These are phyloP conservation scores for Triplophysa tibetana DNA, from an alignment of 2,113 vertebrate species.

Conservation along the genomic window DNA sequence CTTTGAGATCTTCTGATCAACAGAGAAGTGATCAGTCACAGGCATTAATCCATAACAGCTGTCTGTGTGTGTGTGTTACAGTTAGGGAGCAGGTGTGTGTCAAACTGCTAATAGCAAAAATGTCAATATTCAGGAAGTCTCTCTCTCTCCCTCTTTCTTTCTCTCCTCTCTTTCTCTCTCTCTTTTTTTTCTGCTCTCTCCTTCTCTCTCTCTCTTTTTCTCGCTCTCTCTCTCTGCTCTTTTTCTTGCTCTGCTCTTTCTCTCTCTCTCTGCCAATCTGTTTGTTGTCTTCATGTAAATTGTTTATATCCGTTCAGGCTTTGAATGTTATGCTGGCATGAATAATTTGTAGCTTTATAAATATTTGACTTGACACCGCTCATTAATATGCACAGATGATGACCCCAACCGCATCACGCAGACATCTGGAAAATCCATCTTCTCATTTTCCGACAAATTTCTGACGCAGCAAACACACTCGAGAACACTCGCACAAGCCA, in stretches of 20 bases:
- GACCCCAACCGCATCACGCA: slow-evolving; percentile 27
- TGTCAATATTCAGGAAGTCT: slow-evolving; percentile 62
- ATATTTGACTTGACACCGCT: slow-evolving; percentile 76
- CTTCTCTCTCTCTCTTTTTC: slow-evolving; percentile 46
- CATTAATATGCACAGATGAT: slow-evolving; percentile 74
- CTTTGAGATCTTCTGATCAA: slow-evolving; percentile 30
- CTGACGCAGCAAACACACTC: slow-evolving; percentile 13
- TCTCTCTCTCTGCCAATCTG: slow-evolving; percentile 60
- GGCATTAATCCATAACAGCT: slow-evolving; percentile 70
- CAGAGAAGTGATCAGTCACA: slow-evolving; percentile 21
- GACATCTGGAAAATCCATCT: slow-evolving; percentile 28
- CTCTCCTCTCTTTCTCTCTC: neutral
- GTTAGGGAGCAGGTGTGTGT: slow-evolving; percentile 76
- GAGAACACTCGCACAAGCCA: neutral
- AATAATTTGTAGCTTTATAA: slow-evolving; percentile 80
- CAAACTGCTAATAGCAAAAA: slow-evolving; percentile 73
- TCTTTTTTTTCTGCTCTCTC: too few relatives aligned
- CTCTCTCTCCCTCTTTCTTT: neutral
- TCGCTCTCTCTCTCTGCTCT: neutral
- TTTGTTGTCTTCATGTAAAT: slow-evolving; percentile 74
- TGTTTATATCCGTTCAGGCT: slow-evolving; percentile 77
- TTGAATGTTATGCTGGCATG: slow-evolving; percentile 70
- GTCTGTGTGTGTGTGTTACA: slow-evolving; percentile 58
- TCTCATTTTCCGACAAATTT: neutral
- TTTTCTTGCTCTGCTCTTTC: slow-evolving; percentile 3